Evolutionary conservation across 2,113 vertebrate species (phyloP).

Genomic region (Rhinoptilus africanus): DNA sequence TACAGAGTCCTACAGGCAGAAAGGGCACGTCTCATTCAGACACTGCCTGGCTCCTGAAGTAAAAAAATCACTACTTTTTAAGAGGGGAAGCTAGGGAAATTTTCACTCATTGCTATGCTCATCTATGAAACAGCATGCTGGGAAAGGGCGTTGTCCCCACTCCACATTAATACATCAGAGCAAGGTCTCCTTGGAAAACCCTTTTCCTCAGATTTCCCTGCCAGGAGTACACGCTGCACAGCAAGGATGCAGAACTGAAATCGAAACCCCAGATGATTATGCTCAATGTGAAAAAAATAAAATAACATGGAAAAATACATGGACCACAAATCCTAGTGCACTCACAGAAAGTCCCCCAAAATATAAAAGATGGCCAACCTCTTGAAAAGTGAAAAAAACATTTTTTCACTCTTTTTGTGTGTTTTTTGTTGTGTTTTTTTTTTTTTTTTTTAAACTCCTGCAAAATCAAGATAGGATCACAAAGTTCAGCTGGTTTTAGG

Average conservation of each 20-base stretch:
- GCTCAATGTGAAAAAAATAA: not conserved
- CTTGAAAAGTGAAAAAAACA: not conserved
- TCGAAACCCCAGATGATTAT: not conserved
- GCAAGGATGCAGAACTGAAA: not conserved
- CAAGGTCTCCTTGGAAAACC: not conserved
- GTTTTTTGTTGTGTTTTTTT: not conserved
- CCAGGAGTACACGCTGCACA: not conserved
- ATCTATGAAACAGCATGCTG: not conserved
- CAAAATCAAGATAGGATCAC: constrained; percentile 56
- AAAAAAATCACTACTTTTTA: not conserved
- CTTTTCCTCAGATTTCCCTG: not conserved
- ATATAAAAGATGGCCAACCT: not conserved
- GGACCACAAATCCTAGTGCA: not conserved
- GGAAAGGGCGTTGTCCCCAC: not conserved
- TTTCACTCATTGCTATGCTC: not conserved
- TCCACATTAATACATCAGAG: not conserved
- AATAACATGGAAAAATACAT: not conserved
- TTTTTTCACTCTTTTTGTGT: not conserved
- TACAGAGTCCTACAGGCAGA: not conserved
- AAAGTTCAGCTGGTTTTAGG: constrained; percentile 47
- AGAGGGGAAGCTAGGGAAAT: not conserved
- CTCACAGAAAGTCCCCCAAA: not conserved
- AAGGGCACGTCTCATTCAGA: not conserved
- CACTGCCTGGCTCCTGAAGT: not conserved
- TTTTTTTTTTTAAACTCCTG: not conserved